Percentiles rank a stretch among this genome's conserved stretches.
Evolutionary conservation across 2,888 invertebrate species (phyloP).

Genomic region (Ichneumoninae sp.): DNA sequence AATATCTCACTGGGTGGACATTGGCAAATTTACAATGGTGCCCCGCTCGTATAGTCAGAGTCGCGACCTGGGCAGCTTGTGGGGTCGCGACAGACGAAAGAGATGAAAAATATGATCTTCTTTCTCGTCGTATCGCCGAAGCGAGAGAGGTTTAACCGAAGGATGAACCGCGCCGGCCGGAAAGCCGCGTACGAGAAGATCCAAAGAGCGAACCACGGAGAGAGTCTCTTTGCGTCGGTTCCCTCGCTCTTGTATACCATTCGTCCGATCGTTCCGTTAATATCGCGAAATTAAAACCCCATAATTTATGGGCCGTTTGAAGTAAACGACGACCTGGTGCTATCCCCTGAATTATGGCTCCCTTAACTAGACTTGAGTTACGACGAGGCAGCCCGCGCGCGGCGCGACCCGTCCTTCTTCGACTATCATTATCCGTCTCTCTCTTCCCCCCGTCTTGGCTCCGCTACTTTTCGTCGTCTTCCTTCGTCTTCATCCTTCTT

Average conservation of each 20-base stretch:
- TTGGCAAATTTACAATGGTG: background rate
- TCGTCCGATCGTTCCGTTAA: constrained; percentile 80
- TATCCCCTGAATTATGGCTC: constrained; percentile 83
- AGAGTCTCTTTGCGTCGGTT: constrained; percentile 50
- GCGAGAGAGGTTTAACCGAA: background rate
- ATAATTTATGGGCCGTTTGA: constrained; percentile 83
- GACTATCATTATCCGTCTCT: constrained; percentile 57
- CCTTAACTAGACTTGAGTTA: constrained; percentile 84
- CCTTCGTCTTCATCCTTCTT: constrained; percentile 49
- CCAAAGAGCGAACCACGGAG: background rate
- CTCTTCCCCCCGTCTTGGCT: constrained; percentile 27
- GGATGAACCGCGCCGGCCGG: background rate
- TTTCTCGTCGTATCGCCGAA: constrained; percentile 1
- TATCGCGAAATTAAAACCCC: constrained; percentile 82
- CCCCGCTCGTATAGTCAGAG: background rate
- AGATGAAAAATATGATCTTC: constrained; percentile 16
- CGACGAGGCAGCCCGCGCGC: constrained; percentile 76
- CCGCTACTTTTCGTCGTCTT: constrained; percentile 64
- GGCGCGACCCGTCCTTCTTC: constrained; percentile 75
- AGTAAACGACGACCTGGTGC: constrained; percentile 82
- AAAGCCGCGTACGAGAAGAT: background rate
- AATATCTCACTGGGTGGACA: background rate
- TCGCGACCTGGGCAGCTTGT: background rate
- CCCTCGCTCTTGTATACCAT: constrained; percentile 64
- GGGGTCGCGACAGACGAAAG: constrained; percentile 6